Conservation (phyloP, 2,888 invertebrate genomes). For the Platynereis dumerilii region DNA sequence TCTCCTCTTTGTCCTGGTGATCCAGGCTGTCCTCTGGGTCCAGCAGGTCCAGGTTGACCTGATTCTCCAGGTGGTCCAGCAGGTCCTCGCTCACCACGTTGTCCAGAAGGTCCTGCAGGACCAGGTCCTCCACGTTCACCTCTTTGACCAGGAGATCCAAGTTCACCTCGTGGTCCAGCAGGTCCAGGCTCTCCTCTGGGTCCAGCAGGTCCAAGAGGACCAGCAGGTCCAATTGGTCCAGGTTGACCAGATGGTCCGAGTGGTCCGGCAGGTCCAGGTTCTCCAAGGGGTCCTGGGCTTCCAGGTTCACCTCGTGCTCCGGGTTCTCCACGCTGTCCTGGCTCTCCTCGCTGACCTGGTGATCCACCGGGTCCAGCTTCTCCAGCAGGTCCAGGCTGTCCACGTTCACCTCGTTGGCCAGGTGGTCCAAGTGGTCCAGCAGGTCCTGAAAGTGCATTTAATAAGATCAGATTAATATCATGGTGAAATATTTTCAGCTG, state of each 20-base stretch:
- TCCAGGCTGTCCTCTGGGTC: constrained; percentile 32
- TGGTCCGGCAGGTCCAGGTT: constrained; percentile 13
- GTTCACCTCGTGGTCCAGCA: constrained; percentile 7
- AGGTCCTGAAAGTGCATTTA: constrained; percentile 8
- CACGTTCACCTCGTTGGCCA: constrained; percentile 22
- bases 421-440: constrained; percentile 19
- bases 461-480: too few species aligned
- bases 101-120: constrained; percentile 22
- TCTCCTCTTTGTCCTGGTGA: constrained; percentile 20
- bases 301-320: constrained; percentile 25
- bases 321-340: constrained; percentile 22
- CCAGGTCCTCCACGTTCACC: constrained; percentile 27
- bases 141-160: constrained; percentile 11
- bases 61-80: constrained; percentile 36
- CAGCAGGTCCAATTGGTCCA: constrained; percentile 19
- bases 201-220: constrained; percentile 18
- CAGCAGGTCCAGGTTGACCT: constrained; percentile 31
- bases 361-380: constrained; percentile 23
- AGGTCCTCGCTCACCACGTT: constrained; percentile 20
- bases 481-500: not conserved
- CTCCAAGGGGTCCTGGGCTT: constrained; percentile 6
- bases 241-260: constrained; percentile 15
- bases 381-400: constrained; percentile 16
- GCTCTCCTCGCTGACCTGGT: constrained; percentile 24
- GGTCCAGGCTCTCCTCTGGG: constrained; percentile 14